Conservation (phyloP, 1,140 invertebrate species). For the Diorhabda sublineata region DNA sequence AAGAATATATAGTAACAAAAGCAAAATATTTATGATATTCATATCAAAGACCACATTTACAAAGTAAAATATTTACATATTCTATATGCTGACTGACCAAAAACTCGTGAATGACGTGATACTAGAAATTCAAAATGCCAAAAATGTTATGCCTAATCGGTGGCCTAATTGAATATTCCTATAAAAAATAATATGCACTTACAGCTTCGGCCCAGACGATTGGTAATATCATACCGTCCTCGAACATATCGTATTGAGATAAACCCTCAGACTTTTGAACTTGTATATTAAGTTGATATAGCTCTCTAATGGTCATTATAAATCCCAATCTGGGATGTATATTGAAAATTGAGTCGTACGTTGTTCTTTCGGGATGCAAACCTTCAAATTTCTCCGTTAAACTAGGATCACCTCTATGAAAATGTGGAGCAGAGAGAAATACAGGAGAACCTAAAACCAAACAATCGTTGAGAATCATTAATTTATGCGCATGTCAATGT, state of each 20-base stretch:
- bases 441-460: conserved; percentile 57
- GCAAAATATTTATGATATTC: too few species aligned
- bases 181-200: conserved; percentile 26
- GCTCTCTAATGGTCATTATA: conserved; percentile 57
- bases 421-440: conserved; percentile 70
- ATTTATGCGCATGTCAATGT: too few species aligned
- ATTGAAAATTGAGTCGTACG: conserved; percentile 58
- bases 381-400: conserved; percentile 61
- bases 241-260: conserved; percentile 42
- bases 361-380: conserved; percentile 53
- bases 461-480: not conserved
- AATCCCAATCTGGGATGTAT: conserved; percentile 68
- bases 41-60: too few species aligned
- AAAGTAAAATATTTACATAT: too few species aligned
- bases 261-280: conserved; percentile 41
- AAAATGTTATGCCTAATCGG: too few species aligned
- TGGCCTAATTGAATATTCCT: too few species aligned
- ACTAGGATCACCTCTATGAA: conserved; percentile 62
- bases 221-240: conserved; percentile 54
- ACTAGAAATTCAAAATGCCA: too few species aligned
- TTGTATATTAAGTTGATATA: conserved; percentile 57
- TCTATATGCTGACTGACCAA: too few species aligned
- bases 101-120: too few species aligned
- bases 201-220: conserved; percentile 57
- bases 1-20: too few species aligned